phyloP scores from a whole-genome alignment of 37 sponge, comb jelly and placozoan genomes.

The Cliona cf. orientalis region DNA sequence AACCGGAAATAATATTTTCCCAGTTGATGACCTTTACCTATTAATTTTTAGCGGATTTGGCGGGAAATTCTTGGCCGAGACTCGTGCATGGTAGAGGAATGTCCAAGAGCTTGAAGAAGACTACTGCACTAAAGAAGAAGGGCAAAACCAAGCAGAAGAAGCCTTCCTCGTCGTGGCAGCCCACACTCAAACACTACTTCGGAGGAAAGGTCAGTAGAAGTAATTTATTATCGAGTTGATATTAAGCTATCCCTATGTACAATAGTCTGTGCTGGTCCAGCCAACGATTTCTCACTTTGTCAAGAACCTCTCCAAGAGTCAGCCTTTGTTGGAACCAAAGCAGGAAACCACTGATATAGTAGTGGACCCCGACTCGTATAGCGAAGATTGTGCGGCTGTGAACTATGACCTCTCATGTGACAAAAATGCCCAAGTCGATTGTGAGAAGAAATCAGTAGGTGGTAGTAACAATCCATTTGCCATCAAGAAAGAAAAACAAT shows the following conservation, averaged over 20 bases:
- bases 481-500: neutral
- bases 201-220: constrained; percentile 53
- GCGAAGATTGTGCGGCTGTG: too few species aligned
- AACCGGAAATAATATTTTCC: neutral
- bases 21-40: neutral
- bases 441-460: too few species aligned
- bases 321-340: neutral
- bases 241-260: neutral
- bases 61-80: too few species aligned
- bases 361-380: too few species aligned
- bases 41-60: neutral
- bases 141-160: neutral
- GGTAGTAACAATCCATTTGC: too few species aligned
- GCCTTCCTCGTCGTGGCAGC: constrained; percentile 19
- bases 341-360: too few species aligned
- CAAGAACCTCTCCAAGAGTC: too few species aligned
- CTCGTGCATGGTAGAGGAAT: too few species aligned
- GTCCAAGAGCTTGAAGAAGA: too few species aligned
- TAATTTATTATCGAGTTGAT: too few species aligned
- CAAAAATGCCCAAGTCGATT: too few species aligned
- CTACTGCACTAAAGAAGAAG: neutral
- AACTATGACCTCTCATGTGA: too few species aligned
- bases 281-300: constrained; percentile 38
- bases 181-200: constrained; percentile 37
- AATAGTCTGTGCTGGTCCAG: constrained; percentile 36